Conservation (phyloP, 2,888 invertebrate species). For the Mythimna ferrago region DNA sequence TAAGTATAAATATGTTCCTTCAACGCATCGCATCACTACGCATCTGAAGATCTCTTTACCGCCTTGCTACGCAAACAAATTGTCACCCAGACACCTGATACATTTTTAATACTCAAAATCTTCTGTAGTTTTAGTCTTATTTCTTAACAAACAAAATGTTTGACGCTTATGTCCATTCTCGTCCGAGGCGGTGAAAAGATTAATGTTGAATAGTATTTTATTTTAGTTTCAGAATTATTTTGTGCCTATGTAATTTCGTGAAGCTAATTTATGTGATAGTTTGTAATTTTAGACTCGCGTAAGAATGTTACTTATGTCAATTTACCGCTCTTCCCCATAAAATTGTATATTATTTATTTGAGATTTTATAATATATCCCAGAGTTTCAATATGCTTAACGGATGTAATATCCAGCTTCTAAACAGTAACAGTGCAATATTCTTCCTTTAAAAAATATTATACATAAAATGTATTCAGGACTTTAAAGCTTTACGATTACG, state of each 20-base stretch:
- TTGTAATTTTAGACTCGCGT: conserved; percentile 37
- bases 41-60: conserved; percentile 23
- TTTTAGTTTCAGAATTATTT: conserved; percentile 10
- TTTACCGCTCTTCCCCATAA: conserved; percentile 49
- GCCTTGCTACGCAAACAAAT: conserved; percentile 28
- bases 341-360: conserved; percentile 41
- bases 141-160: conserved; percentile 27
- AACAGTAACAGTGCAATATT: conserved; percentile 63
- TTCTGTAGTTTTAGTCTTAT: conserved; percentile 40
- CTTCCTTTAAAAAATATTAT: conserved; percentile 49
- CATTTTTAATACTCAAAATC: conserved; percentile 53
- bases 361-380: conserved; percentile 44
- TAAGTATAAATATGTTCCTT: conserved; percentile 7
- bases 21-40: conserved; percentile 3
- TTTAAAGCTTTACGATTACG: conserved; percentile 53
- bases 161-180: conserved; percentile 20
- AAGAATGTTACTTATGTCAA: conserved; percentile 18
- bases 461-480: conserved; percentile 62
- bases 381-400: conserved; percentile 58
- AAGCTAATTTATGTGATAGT: conserved; percentile 18
- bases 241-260: conserved; percentile 12
- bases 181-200: conserved; percentile 43
- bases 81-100: conserved; percentile 56
- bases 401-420: conserved; percentile 50
- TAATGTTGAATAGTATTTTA: not conserved